Evolutionary conservation across 1,140 invertebrate genomes (phyloP).

Genomic region (Elysia chlorotica): DNA sequence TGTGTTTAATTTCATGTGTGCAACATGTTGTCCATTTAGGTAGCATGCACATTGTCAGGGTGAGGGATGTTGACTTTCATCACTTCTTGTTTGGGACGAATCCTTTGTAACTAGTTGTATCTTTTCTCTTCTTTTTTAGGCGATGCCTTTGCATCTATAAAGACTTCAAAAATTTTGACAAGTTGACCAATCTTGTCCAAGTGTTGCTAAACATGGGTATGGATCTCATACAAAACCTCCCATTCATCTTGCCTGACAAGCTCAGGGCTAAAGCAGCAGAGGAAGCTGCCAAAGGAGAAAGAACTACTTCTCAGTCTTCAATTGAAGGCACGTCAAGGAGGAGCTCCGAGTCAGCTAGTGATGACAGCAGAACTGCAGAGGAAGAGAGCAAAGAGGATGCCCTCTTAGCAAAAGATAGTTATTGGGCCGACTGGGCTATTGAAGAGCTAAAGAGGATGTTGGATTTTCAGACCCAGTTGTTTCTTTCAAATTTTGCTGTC

Average conservation of each 20-base stretch:
- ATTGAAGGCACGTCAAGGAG: slow-evolving; percentile 12
- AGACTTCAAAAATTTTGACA: slow-evolving; percentile 86
- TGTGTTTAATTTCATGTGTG: not conserved
- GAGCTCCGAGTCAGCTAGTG: slow-evolving; percentile 19
- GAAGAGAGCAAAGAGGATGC: slow-evolving; percentile 26
- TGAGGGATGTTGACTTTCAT: not conserved
- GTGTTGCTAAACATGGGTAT: slow-evolving; percentile 70
- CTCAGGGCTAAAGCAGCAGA: slow-evolving; percentile 31
- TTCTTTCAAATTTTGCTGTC: slow-evolving; percentile 86
- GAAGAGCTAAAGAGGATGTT: slow-evolving; percentile 80
- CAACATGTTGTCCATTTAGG: not conserved
- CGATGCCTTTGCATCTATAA: slow-evolving; percentile 93
- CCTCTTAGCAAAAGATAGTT: slow-evolving; percentile 8
- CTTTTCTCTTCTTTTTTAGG: slow-evolving; percentile 57
- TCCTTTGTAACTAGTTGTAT: not conserved
- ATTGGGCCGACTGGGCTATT: slow-evolving; percentile 68
- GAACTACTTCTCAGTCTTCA: not conserved
- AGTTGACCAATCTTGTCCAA: slow-evolving; percentile 84
- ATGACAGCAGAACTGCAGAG: slow-evolving; percentile 19
- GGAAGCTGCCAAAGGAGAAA: not conserved
- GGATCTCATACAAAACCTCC: slow-evolving; percentile 55
- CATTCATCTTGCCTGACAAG: slow-evolving; percentile 49
- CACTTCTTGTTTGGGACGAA: not conserved
- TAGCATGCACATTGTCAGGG: not conserved
- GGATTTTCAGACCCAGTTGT: slow-evolving; percentile 79